Evolutionary conservation across 2,888 invertebrate species (phyloP).

Genomic region (Yponomeuta sedellus): DNA sequence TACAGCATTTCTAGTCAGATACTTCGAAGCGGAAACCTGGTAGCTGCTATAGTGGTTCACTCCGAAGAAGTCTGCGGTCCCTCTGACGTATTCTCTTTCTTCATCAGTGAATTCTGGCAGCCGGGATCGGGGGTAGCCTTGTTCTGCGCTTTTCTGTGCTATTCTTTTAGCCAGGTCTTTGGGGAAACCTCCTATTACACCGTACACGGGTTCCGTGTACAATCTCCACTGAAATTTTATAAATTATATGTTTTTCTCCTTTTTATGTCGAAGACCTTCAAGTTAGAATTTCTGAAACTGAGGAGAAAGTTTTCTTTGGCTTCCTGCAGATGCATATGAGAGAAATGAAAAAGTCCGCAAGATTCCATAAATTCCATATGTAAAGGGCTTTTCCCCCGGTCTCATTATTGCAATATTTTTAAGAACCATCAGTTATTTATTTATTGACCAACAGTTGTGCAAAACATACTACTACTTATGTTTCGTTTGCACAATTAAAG

Average conservation of each 20-base stretch:
- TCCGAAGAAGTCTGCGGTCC: slow-evolving; percentile 60
- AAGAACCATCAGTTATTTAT: no score
- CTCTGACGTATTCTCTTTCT: slow-evolving; percentile 45
- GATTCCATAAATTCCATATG: no score
- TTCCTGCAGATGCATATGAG: no score
- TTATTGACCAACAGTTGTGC: no score
- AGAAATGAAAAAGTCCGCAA: no score
- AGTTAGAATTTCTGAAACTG: no score
- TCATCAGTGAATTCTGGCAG: slow-evolving; percentile 58
- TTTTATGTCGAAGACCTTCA: neutral
- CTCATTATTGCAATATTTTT: no score
- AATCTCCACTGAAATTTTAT: slow-evolving; percentile 49
- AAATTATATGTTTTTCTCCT: neutral
- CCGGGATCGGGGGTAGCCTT: slow-evolving; percentile 57
- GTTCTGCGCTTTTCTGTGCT: slow-evolving; percentile 54
- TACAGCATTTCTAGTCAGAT: neutral
- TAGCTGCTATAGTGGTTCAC: slow-evolving; percentile 81
- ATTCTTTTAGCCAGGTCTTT: slow-evolving; percentile 56
- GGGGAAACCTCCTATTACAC: slow-evolving; percentile 69
- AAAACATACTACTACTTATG: no score
- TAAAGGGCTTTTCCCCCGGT: no score
- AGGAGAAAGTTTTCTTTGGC: no score
- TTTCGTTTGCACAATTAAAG: no score
- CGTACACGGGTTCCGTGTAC: slow-evolving; percentile 68
- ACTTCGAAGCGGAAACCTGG: slow-evolving; percentile 35